These are phyloP conservation scores for Calidris pygmaea DNA, from an alignment of 2,113 vertebrate species.

Conservation along the genomic window DNA sequence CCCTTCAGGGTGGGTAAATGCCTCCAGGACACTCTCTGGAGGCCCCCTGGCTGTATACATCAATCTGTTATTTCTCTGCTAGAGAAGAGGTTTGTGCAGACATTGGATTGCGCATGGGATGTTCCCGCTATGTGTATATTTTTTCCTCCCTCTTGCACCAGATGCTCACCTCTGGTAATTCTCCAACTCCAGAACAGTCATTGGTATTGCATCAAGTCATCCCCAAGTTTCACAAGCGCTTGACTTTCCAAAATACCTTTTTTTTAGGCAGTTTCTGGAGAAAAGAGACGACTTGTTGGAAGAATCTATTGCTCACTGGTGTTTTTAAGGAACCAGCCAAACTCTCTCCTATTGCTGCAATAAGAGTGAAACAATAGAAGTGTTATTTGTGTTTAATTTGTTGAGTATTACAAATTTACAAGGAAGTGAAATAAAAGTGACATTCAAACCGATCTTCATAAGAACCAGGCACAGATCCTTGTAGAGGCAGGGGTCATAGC, in stretches of 20 bases:
- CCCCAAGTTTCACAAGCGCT: neutral
- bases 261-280: conserved; percentile 11
- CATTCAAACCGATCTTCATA: neutral
- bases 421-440: neutral
- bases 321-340: neutral
- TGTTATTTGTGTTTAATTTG: conserved; percentile 4
- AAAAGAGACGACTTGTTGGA: neutral
- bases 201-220: neutral
- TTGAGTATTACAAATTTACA: neutral
- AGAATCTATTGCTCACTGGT: neutral
- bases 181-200: neutral
- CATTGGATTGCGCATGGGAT: neutral
- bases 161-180: conserved; percentile 17
- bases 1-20: neutral
- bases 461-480: neutral
- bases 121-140: neutral
- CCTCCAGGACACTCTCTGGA: neutral
- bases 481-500: neutral
- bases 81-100: neutral
- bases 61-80: neutral
- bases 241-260: conserved; percentile 17
- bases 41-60: neutral
- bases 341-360: conserved; percentile 6
- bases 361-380: neutral
- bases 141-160: neutral